A percentile compares a stretch with the other conserved stretches of the same genome.
Evolutionary conservation across 1,140 invertebrate genomes (phyloP).

Genomic region (Augochlora pura): DNA sequence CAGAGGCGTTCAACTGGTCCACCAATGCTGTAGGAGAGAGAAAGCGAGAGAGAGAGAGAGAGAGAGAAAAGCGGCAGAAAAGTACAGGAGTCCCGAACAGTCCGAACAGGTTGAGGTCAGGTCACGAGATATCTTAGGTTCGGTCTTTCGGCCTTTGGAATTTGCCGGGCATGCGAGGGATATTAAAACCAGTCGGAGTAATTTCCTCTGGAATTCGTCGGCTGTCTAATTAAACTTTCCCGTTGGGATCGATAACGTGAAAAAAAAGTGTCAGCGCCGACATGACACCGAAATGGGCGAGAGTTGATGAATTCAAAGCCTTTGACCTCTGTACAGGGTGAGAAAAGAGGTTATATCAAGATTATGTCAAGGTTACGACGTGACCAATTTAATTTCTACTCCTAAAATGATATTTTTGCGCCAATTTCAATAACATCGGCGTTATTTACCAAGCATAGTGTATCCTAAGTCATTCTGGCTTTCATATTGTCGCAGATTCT

Average conservation of each 20-base stretch:
- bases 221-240: constrained; percentile 40
- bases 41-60: background rate
- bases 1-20: constrained; percentile 20
- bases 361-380: no score
- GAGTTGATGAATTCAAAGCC: background rate
- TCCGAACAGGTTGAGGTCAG: constrained; percentile 45
- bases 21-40: background rate
- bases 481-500: no score
- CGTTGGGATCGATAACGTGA: constrained; percentile 26
- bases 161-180: constrained; percentile 16
- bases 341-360: no score
- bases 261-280: background rate
- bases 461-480: no score
- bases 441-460: no score
- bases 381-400: no score
- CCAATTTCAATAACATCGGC: no score
- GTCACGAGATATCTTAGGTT: constrained; percentile 43
- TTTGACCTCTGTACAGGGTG: background rate
- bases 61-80: background rate
- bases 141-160: constrained; percentile 37
- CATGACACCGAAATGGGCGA: background rate
- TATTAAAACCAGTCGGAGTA: constrained; percentile 48
- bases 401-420: no score
- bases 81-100: constrained; percentile 37
- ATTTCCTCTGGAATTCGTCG: constrained; percentile 34